These are phyloP conservation scores for Drosophila barbarae DNA, from an alignment of 2,888 invertebrate genomes.

Conservation along the genomic window DNA sequence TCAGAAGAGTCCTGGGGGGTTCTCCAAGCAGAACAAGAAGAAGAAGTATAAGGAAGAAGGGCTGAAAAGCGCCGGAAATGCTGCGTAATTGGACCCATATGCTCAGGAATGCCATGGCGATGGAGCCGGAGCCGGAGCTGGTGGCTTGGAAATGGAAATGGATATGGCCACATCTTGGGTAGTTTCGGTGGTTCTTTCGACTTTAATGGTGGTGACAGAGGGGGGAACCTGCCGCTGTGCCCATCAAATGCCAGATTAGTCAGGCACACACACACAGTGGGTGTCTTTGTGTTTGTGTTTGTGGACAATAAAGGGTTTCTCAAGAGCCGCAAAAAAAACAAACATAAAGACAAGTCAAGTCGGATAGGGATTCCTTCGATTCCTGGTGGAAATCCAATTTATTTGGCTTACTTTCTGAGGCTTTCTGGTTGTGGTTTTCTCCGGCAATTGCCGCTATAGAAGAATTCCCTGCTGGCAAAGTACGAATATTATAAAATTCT, in stretches of 20 bases:
- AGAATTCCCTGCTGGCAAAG: neutral
- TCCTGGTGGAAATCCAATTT: constrained; percentile 19
- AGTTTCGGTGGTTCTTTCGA: constrained; percentile 19
- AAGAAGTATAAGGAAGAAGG: neutral
- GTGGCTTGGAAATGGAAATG: constrained; percentile 11
- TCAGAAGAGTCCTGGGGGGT: constrained; percentile 6
- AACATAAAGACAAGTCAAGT: constrained; percentile 3
- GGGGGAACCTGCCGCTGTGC: constrained; percentile 15
- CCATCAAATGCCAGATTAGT: constrained; percentile 38
- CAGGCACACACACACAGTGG: constrained; percentile 4
- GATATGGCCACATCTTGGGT: constrained; percentile 29
- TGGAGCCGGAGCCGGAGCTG: constrained; percentile 1
- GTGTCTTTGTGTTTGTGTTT: neutral
- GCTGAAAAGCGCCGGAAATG: constrained; percentile 57
- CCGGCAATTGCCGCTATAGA: neutral
- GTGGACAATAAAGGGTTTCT: constrained; percentile 16
- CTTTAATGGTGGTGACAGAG: constrained; percentile 23
- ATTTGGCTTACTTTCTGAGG: constrained; percentile 8
- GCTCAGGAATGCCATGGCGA: constrained; percentile 39
- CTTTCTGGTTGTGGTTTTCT: constrained; percentile 9
- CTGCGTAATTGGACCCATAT: constrained; percentile 73
- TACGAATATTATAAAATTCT: neutral
- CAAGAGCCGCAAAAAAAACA: constrained; percentile 3
- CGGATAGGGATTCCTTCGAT: neutral
- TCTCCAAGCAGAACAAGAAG: constrained; percentile 14